Evolutionary conservation across 2,888 invertebrate species (phyloP).

Genomic region (Pharmacophagus antenor): DNA sequence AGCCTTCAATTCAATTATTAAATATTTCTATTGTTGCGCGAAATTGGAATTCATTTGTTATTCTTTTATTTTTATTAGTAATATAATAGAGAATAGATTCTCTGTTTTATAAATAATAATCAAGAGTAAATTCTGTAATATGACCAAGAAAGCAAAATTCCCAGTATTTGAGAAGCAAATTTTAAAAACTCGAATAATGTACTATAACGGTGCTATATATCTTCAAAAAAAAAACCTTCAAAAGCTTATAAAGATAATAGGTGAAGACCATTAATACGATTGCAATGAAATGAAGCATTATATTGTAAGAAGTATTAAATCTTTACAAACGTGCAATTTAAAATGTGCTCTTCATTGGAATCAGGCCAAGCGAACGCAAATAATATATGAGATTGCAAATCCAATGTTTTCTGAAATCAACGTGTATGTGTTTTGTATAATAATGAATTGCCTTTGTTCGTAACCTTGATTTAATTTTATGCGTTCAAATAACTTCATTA

Average conservation of each 20-base stretch:
- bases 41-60: too few relatives aligned
- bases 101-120: neutral
- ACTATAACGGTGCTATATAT: too few relatives aligned
- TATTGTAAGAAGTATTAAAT: neutral
- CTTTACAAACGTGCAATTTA: slow-evolving; percentile 4
- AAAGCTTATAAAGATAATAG: neutral
- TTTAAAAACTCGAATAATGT: neutral
- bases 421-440: neutral
- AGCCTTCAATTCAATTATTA: too few relatives aligned
- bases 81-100: neutral
- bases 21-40: too few relatives aligned
- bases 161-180: neutral
- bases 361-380: slow-evolving; percentile 18
- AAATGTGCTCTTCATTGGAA: slow-evolving; percentile 12
- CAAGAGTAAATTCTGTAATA: too few relatives aligned
- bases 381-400: slow-evolving; percentile 1
- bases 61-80: neutral
- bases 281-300: neutral
- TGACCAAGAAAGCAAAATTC: neutral
- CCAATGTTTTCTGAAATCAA: slow-evolving; percentile 8
- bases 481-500: neutral
- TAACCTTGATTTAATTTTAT: neutral
- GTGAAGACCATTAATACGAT: neutral
- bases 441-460: neutral
- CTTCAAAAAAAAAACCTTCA: too few relatives aligned